A percentile compares a stretch with the other conserved stretches of the same genome.
These are phyloP conservation scores for Heterodera carotae DNA, from an alignment of 1,140 invertebrate species.

Conservation along the genomic window DNA sequence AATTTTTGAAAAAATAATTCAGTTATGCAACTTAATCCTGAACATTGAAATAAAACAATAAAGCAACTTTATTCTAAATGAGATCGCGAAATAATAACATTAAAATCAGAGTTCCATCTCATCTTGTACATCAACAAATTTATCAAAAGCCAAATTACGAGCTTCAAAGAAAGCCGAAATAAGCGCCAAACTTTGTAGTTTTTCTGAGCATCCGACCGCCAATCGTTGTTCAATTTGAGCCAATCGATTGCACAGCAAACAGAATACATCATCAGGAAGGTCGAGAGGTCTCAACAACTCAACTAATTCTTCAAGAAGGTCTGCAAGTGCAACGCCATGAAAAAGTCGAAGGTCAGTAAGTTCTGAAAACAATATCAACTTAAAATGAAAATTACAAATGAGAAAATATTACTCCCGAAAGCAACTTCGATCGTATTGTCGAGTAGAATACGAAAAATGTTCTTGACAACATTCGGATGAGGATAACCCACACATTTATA, in stretches of 20 bases:
- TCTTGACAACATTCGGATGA: constrained; percentile 80
- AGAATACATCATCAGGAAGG: constrained; percentile 35
- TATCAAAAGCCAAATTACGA: constrained; percentile 36
- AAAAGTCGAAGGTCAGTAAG: constrained; percentile 35
- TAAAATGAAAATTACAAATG: constrained; percentile 9
- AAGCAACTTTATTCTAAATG: not conserved
- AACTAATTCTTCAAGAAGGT: constrained; percentile 54
- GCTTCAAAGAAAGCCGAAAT: constrained; percentile 43
- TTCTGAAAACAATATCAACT: constrained; percentile 43
- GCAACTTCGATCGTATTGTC: constrained; percentile 53
- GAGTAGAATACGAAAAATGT: constrained; percentile 54
- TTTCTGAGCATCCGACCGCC: constrained; percentile 54
- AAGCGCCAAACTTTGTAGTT: constrained; percentile 48
- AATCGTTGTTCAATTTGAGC: constrained; percentile 50
- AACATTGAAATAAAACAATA: not conserved
- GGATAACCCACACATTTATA: constrained; percentile 96
- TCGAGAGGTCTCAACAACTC: constrained; percentile 51
- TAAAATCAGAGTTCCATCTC: constrained; percentile 8
- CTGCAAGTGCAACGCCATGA: constrained; percentile 52
- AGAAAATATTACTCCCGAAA: constrained; percentile 31
- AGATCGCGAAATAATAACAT: not conserved
- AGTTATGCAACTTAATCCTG: not conserved
- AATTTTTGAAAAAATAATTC: not conserved
- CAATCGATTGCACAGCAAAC: constrained; percentile 42
- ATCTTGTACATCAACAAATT: constrained; percentile 18